Base-by-base conservation (phyloP, 2,113 vertebrate species). In the Argyrosomus japonicus region DNA sequence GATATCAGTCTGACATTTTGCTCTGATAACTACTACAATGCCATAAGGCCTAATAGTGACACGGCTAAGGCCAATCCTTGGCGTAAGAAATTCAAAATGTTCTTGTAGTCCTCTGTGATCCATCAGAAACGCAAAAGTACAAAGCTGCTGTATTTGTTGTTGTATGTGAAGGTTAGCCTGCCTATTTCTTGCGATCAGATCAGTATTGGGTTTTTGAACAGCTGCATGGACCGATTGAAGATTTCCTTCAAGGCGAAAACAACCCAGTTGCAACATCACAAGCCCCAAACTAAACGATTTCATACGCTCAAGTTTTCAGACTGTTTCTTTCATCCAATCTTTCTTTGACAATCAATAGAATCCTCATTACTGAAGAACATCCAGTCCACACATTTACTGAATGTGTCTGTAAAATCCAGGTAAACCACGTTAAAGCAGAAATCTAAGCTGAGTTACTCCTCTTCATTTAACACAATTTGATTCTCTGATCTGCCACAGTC, bases 391-490 rank as follows among this genome's bases (percentile, higher is more conserved):
- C 21, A 19, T 57, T 43, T 5, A 13, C n/a, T 13, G 29, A 61
- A 36, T 23, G 0, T 9, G 48, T 51, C 19, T 68, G 14, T 60
- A 19, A 45, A 71, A 40, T 27, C 6, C 54, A 71, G 54, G 5
- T 32, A 40, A 43, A 64, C 23, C 2, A 19, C 6, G 13, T 77
- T 56, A 23, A 68, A 10, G 6, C n/a, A 61, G 43, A 62, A 63
- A 50, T 12, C 25, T 25, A 60, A 23, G 19, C 19, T 25, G 5
- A 47, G 68, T 50, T 2, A 25, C 6, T 0, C 11, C 15, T 78
- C 32, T 36, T 65, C 19, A 64, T 79, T 72, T 29, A 54, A 73
- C 14, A 25, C 32, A 72, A 23, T 58, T 79, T 47, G 62, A 29
- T 53, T 61, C 29, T 48, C 51, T 43, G 27, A 69, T 50, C 32